A percentile compares a stretch with the other conserved stretches of the same genome.
Evolutionary conservation across 2,888 invertebrate species (phyloP).

Genomic region (Chesias legatella): DNA sequence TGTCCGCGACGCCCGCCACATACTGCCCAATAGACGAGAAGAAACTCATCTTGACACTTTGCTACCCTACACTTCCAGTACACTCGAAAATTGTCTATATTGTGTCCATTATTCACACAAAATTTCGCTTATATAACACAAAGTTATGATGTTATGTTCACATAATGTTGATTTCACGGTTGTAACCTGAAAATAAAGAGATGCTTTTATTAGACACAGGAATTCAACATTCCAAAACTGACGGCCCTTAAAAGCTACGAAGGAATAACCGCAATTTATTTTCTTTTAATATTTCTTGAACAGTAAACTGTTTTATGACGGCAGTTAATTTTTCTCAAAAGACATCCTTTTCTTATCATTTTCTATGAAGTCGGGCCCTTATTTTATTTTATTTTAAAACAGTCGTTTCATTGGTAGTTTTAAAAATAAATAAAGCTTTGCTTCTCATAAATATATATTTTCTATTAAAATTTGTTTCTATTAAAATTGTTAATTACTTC

Average conservation of each 20-base stretch:
- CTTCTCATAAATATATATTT: too few species aligned
- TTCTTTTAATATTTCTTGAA: slow-evolving; percentile 44
- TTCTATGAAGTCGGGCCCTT: slow-evolving; percentile 21
- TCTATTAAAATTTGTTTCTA: too few species aligned
- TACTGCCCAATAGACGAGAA: slow-evolving; percentile 91
- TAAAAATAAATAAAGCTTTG: background rate
- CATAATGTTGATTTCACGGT: slow-evolving; percentile 14
- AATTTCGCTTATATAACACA: background rate
- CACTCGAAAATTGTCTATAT: slow-evolving; percentile 8
- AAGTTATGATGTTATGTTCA: slow-evolving; percentile 8
- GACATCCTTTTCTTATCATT: slow-evolving; percentile 35
- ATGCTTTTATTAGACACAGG: slow-evolving; percentile 12
- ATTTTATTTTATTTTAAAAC: slow-evolving; percentile 11
- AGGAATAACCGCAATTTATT: slow-evolving; percentile 45
- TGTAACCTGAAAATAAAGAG: slow-evolving; percentile 25
- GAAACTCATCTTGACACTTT: slow-evolving; percentile 85
- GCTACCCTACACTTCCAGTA: slow-evolving; percentile 23
- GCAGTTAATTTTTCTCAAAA: slow-evolving; percentile 37
- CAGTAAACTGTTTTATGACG: slow-evolving; percentile 50
- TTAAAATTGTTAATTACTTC: too few species aligned
- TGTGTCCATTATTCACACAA: slow-evolving; percentile 15
- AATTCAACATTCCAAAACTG: slow-evolving; percentile 8
- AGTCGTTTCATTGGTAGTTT: too few species aligned
- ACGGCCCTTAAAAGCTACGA: slow-evolving; percentile 30
- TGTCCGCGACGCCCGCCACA: slow-evolving; percentile 91